Percentiles rank a stretch among this genome's conserved stretches.
phyloP scores from a whole-genome alignment of 2,888 invertebrate genomes.

The Drosophila monieri region DNA sequence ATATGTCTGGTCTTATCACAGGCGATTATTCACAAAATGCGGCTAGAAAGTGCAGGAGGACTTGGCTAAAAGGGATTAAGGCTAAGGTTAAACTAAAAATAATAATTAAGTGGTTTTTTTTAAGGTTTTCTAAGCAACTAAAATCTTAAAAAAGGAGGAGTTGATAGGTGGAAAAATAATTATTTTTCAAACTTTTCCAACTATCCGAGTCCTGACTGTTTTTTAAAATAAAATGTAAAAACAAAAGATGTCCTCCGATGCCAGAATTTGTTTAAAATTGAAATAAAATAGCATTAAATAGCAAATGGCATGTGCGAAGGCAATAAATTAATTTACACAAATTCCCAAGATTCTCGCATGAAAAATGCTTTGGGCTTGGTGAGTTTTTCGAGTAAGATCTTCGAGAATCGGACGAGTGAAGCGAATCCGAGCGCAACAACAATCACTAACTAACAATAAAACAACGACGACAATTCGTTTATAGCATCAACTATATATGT shows the following conservation, averaged over 20 bases:
- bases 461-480: constrained; percentile 74
- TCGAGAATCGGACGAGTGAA: constrained; percentile 49
- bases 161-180: too few relatives aligned
- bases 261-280: constrained; percentile 29
- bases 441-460: constrained; percentile 39
- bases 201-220: background rate
- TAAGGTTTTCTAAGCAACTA: too few relatives aligned
- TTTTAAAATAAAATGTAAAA: constrained; percentile 17
- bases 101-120: too few relatives aligned
- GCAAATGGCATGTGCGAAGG: constrained; percentile 56
- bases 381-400: constrained; percentile 28
- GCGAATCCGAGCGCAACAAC: constrained; percentile 64
- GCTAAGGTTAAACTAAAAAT: too few relatives aligned
- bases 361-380: constrained; percentile 25
- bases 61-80: background rate
- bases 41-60: constrained; percentile 5
- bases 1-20: constrained; percentile 41
- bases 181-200: too few relatives aligned
- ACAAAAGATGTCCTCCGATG: constrained; percentile 10
- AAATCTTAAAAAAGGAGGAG: too few relatives aligned
- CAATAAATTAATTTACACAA: constrained; percentile 71
- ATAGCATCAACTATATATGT: constrained; percentile 59
- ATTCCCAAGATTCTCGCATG: constrained; percentile 59
- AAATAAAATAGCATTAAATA: constrained; percentile 47
- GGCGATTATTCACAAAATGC: constrained; percentile 41